These are phyloP conservation scores for Mayetiola destructor DNA, from an alignment of 2,888 invertebrate genomes.

Conservation along the genomic window DNA sequence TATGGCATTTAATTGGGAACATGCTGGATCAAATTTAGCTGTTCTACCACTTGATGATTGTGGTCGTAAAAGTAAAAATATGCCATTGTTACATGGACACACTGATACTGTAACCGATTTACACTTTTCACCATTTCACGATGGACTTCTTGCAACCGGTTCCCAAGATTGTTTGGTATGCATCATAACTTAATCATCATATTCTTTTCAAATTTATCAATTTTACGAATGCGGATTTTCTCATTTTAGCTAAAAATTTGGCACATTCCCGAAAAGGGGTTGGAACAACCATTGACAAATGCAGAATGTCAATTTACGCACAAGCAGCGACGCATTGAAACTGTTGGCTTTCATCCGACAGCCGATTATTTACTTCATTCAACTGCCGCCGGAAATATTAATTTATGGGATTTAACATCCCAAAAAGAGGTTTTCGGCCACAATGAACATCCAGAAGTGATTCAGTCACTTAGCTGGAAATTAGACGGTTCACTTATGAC, in stretches of 20 bases:
- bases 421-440: conserved; percentile 70
- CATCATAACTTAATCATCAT: too few species aligned
- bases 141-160: conserved; percentile 79
- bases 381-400: conserved; percentile 64
- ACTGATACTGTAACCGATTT: conserved; percentile 87
- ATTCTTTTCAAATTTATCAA: conserved; percentile 7
- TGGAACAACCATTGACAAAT: conserved; percentile 60
- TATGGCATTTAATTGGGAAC: conserved; percentile 92
- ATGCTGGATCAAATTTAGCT: conserved; percentile 77
- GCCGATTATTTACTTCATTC: conserved; percentile 81
- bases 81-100: conserved; percentile 74
- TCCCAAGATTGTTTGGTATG: conserved; percentile 70
- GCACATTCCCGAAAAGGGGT: conserved; percentile 71
- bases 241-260: conserved; percentile 66
- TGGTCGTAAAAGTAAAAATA: conserved; percentile 75
- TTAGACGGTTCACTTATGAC: conserved; percentile 62
- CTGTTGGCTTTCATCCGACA: conserved; percentile 80
- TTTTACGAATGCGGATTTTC: background rate
- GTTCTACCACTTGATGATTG: conserved; percentile 76
- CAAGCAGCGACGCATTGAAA: conserved; percentile 74
- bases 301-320: conserved; percentile 70
- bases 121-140: conserved; percentile 91
- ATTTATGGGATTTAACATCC: conserved; percentile 72
- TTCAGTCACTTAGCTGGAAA: conserved; percentile 84
- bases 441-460: conserved; percentile 68